Evolutionary conservation across 2,888 invertebrate species (phyloP).

Genomic region (Parasteatoda lunata): DNA sequence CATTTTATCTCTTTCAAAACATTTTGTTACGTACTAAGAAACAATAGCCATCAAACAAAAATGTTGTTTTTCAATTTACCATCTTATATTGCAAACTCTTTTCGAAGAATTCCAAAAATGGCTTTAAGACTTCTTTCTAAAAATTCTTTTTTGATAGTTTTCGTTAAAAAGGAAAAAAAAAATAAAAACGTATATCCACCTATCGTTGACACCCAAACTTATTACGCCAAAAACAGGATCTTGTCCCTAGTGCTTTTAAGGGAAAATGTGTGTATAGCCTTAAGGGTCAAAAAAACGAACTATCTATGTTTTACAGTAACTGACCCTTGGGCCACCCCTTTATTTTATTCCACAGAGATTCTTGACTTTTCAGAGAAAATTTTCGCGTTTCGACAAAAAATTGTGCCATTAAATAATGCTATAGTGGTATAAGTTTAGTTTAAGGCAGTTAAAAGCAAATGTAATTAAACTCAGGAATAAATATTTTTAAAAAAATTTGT

Average conservation of each 20-base stretch:
- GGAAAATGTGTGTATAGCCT: constrained; percentile 19
- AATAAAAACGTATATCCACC: constrained; percentile 10
- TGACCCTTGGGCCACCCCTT: constrained; percentile 47
- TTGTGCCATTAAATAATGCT: not conserved
- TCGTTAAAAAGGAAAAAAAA: not conserved
- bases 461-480: too few species aligned
- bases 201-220: constrained; percentile 54
- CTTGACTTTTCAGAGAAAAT: constrained; percentile 29
- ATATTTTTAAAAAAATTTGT: too few species aligned
- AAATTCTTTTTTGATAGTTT: constrained; percentile 21
- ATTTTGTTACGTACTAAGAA: constrained; percentile 1
- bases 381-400: constrained; percentile 18
- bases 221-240: constrained; percentile 29
- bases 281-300: constrained; percentile 26
- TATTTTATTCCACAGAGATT: constrained; percentile 50
- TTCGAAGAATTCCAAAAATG: constrained; percentile 6
- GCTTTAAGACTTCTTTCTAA: constrained; percentile 22
- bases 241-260: constrained; percentile 37
- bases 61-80: constrained; percentile 52
- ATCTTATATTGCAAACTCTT: not conserved
- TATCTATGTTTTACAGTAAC: constrained; percentile 61
- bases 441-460: too few species aligned
- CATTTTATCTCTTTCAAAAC: constrained; percentile 5
- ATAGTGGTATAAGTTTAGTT: too few species aligned
- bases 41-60: constrained; percentile 7